These are phyloP conservation scores for Hormaphis cornu DNA, from an alignment of 1,140 invertebrate species.

Conservation along the genomic window DNA sequence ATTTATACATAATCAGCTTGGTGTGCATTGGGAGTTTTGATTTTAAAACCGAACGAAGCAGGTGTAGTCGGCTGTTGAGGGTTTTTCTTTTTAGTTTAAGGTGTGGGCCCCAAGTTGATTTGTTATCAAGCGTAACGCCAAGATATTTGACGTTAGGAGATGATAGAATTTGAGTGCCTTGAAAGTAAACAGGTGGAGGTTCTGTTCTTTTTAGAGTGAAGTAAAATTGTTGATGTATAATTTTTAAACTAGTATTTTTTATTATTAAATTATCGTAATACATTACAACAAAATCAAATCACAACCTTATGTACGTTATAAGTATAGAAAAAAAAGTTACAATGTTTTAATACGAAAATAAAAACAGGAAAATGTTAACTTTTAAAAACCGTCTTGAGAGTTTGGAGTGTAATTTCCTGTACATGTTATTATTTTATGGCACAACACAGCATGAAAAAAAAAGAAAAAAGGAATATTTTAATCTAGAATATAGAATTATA, in stretches of 20 bases:
- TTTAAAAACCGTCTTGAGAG: not conserved
- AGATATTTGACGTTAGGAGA: too few species aligned
- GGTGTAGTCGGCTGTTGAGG: too few species aligned
- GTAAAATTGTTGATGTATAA: too few species aligned
- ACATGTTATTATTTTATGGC: conserved; percentile 24
- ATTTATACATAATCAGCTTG: too few species aligned
- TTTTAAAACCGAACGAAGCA: too few species aligned
- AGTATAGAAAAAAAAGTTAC: conserved; percentile 10
- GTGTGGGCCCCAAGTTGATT: too few species aligned
- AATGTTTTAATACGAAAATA: not conserved
- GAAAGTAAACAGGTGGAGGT: too few species aligned
- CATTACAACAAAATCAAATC: conserved; percentile 27
- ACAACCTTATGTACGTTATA: conserved; percentile 25
- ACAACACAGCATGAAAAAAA: conserved; percentile 24
- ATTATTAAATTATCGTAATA: conserved; percentile 24
- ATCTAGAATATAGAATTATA: conserved; percentile 4
- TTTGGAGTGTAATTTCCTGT: conserved; percentile 10
- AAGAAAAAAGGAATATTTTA: conserved; percentile 5
- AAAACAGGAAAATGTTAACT: not conserved
- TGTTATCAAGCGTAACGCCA: too few species aligned
- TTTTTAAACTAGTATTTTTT: conserved; percentile 28
- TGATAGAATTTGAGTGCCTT: too few species aligned
- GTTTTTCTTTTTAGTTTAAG: too few species aligned
- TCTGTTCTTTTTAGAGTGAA: too few species aligned
- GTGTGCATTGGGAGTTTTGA: too few species aligned